Evolutionary conservation across 2,113 vertebrate genomes (phyloP).

Genomic region (Tachysurus vachellii): DNA sequence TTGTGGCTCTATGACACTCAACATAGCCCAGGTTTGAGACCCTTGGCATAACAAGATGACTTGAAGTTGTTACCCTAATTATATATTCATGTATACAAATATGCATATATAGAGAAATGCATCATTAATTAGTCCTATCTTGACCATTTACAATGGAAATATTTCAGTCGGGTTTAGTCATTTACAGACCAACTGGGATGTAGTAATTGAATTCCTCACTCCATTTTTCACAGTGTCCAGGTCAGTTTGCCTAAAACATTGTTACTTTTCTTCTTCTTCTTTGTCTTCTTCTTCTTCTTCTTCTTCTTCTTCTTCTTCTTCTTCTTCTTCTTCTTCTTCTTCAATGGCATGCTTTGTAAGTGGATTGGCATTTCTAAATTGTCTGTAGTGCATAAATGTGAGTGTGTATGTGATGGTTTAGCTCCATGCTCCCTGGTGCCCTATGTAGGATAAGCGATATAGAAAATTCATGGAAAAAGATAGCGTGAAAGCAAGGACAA

Average conservation of each 20-base stretch:
- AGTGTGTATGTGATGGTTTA: too few relatives aligned
- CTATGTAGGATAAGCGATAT: too few relatives aligned
- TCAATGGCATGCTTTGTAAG: too few relatives aligned
- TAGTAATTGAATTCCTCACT: background rate
- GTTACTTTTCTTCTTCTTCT: background rate
- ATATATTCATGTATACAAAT: background rate
- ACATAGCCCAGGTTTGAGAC: background rate
- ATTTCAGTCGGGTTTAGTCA: background rate
- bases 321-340: too few relatives aligned
- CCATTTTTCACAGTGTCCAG: background rate
- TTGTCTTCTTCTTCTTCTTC: too few relatives aligned
- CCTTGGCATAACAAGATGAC: background rate
- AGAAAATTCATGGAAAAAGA: too few relatives aligned
- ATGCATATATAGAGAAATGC: background rate
- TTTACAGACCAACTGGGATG: background rate
- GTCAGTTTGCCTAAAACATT: background rate
- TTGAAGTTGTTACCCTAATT: background rate
- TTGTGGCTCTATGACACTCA: background rate
- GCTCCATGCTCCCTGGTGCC: too few relatives aligned
- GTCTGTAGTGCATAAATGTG: too few relatives aligned
- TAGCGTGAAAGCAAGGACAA: background rate
- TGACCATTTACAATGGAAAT: background rate
- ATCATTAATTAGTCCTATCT: background rate
- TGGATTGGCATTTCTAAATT: too few relatives aligned
- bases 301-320: too few relatives aligned